Base-by-base conservation (phyloP, 2,797 vertebrate species). In the Cetoscarus ocellatus region DNA sequence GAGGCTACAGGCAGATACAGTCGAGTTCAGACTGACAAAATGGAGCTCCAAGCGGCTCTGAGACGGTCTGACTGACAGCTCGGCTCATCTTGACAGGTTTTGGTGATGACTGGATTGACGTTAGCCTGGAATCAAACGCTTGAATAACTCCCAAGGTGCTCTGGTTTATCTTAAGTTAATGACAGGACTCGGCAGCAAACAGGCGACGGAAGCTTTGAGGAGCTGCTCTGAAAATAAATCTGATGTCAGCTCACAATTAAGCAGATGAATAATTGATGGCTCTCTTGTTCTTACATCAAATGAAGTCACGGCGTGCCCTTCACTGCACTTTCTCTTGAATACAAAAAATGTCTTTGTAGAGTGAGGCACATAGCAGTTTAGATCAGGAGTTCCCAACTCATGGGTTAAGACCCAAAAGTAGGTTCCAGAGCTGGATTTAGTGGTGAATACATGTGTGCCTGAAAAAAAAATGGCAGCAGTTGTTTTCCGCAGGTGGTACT, bases 231-330 rank as follows among this genome's bases (percentile, higher is more conserved):
- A 70, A 57, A 61, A 34, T 14, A 43, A 73, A 42, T 49, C 38
- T 43, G 43, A 13, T 43, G 55, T 77, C 62, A 18, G 40, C 15
- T 56, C 38, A 58, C 67, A 61, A 61, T 76, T 61, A 80, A 68
- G 3, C 0, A 59, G 52, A 77, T 70, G 59, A 84, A 74, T 84
- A 71, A 77, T 78, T 71, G 53, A 80, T 76, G 59, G 9, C 67
- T 56, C 64, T 67, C 64, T 75, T 80, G 74, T 73, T 72, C 55
- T 27, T 27, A 62, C 59, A 76, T 73, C 68, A 76, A 67, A 67
- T 79, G 42, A 50, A 81, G 61, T 53, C 17, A 15, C 15, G 0
- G 13, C 40, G 42, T 15, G 72, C 43, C 68, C 74, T 70, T 73
- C 73, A 51, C 64, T 27, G 17, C 57, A 56, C 44, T 18, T 70